These are phyloP conservation scores for Galbula dea DNA, from an alignment of 2,113 vertebrate species.

Conservation along the genomic window DNA sequence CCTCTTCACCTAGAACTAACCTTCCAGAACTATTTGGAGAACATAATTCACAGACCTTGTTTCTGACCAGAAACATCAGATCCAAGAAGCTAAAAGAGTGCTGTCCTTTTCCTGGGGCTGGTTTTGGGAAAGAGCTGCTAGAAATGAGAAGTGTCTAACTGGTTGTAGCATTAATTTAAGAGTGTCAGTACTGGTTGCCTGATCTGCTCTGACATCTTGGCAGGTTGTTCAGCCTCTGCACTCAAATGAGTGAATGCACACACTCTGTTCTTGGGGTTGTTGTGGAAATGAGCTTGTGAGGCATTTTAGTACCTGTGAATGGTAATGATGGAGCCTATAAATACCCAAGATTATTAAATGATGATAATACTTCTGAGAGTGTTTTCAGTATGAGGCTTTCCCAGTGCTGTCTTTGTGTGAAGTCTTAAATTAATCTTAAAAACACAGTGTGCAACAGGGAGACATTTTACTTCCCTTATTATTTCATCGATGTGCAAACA, in stretches of 20 bases:
- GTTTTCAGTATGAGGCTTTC: background rate
- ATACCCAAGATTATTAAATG: background rate
- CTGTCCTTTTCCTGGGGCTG: background rate
- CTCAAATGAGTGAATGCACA: background rate
- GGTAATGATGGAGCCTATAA: background rate
- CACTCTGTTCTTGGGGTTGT: background rate
- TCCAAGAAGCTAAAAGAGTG: background rate
- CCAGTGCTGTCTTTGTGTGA: background rate
- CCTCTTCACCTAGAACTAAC: background rate
- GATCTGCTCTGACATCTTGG: background rate
- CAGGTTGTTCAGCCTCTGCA: background rate
- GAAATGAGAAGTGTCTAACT: background rate
- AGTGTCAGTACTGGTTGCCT: background rate
- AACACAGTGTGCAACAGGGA: background rate
- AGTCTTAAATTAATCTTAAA: slow-evolving; percentile 21
- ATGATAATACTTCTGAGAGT: background rate
- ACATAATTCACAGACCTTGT: background rate
- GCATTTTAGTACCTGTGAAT: background rate
- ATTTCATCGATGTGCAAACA: background rate
- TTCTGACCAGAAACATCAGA: background rate
- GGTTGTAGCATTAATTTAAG: background rate
- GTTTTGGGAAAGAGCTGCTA: background rate
- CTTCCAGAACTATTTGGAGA: background rate
- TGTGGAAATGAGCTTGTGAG: background rate
- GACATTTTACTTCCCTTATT: background rate